Evolutionary conservation across 2,113 vertebrate genomes (phyloP), one percentile per base, ranked within the genome.

Genomic region (Beaufortia kweichowensis): DNA sequence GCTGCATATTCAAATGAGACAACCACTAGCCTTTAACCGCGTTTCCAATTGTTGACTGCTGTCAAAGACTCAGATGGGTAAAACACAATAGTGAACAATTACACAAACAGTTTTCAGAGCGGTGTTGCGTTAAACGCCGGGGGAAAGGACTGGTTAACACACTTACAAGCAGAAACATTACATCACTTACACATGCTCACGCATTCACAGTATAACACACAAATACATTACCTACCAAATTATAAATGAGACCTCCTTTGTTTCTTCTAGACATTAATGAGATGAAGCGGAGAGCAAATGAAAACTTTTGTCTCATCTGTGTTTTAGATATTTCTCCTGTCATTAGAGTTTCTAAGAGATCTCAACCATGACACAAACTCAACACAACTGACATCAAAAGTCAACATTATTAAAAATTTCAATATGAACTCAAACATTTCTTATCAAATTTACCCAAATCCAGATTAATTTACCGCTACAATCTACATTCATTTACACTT

Each of bases 51-150:
- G 81, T 55, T 78, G 77, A 78, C 75, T 72, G 81, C 74, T 81
- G 65, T 84, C 77, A 63, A 6, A 77, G 81, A 66, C 83, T 85
- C 86, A 87, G 87, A 86, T 85, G 84, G 75, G 77, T 74, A 61
- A 82, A 86, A 83, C 86, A 87, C 84, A 85, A 85, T 71, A n/a
- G 78, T 69, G 41, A 81, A 86, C 83, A 83, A 87, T 86, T 83
- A 84, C 84, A 80, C 79, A 82, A 78, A 76, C 33, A 12, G 31
- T 21, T 67, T 66, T 12, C 31, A 68, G 77, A 53, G 56, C 50
- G 39, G 33, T 23, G 76, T 68, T 76, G 84, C 77, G 79, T 88
- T 85, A 87, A 85, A 77, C 62, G 79, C 35, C 8, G 9, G 35
- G 78, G 77, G 80, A 61, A 69, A 65, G 78, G 81, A 81, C 29